Evolutionary conservation across 2,888 invertebrate genomes (phyloP).

Genomic region (Scrobipalpa atriplicella): DNA sequence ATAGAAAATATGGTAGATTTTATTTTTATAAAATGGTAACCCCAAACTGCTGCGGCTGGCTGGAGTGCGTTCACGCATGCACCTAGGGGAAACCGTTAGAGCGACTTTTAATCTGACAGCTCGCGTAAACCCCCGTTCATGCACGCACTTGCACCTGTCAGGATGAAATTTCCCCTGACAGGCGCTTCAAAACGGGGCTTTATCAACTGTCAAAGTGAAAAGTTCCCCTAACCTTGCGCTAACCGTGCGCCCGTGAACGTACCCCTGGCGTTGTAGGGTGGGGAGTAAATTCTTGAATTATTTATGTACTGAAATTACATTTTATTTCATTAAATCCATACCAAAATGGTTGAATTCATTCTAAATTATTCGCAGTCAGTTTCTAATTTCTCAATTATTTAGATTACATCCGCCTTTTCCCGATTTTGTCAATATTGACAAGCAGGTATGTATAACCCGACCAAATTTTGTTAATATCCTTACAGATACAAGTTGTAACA

Average conservation of each 20-base stretch:
- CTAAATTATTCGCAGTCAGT: constrained; percentile 35
- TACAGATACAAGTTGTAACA: not conserved
- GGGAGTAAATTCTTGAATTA: constrained; percentile 23
- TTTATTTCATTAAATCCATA: constrained; percentile 34
- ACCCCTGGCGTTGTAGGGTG: constrained; percentile 32
- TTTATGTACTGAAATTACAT: constrained; percentile 1
- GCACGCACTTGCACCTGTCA: too few relatives aligned
- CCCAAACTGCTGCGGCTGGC: not conserved
- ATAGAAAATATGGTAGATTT: not conserved
- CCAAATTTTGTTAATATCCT: constrained; percentile 45
- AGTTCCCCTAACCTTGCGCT: too few relatives aligned
- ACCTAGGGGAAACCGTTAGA: too few relatives aligned
- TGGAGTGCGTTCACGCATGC: too few relatives aligned
- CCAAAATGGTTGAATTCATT: constrained; percentile 48
- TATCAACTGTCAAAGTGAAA: too few relatives aligned
- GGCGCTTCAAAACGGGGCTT: too few relatives aligned
- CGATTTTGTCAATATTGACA: constrained; percentile 69
- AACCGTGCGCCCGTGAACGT: too few relatives aligned
- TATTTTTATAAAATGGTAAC: constrained; percentile 24
- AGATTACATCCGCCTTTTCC: constrained; percentile 41
- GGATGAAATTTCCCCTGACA: too few relatives aligned
- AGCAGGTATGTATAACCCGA: constrained; percentile 72
- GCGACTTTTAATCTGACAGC: too few relatives aligned
- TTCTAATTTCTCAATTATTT: constrained; percentile 36
- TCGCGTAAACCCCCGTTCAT: too few relatives aligned